Base-by-base conservation (phyloP, 2,888 invertebrate genomes). In the Galerucella calmariensis region DNA sequence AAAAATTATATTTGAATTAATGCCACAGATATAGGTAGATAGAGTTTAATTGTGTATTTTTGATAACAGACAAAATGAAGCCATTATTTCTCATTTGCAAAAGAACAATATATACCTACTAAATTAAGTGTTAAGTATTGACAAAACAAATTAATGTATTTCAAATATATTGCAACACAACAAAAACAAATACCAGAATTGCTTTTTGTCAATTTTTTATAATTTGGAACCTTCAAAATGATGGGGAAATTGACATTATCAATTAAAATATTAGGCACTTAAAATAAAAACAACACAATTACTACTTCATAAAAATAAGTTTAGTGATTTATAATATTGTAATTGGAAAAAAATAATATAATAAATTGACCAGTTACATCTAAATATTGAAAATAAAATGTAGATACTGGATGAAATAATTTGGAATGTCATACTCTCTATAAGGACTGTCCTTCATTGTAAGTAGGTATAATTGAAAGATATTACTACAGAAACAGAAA, bases 401-500 rank as follows among this genome's bases (percentile, higher is more conserved):
- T 41, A 41, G 8, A 41, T 51, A n/a, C 5, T 51, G n/a, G 6
- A 51, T 51, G n/a, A 51, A 16, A 9, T 8, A 20, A 56, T 56
- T 56, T 56, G 27, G 27, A 61, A 61, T 61, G 27, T 27, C 35
- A 61, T 61, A 10, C 61, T 61, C 61, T 61, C n/a, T 59, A 41
- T 41, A 58, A 68, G 16, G 68, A 68, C 9, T 20, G 44, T 63
- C 24, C 46, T 24, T 53, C 14, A 66, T 56, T 56, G 20, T 16
- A 56, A 56, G 20, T 56, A 56, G n/a, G 56, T 56, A 56, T 20
- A 56, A 56, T 20, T 56, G 56, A 9, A 56, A 56, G 56, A 20
- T 56, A 56, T 20, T 56, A 20, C 16, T 20, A 56, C n/a, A 20
- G 56, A 20, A 56, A 56, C 56, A 20, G 56, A 56, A 56, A 56